Evolutionary conservation across 2,113 vertebrate genomes (phyloP).

Genomic region (Gracilinanus agilis): DNA sequence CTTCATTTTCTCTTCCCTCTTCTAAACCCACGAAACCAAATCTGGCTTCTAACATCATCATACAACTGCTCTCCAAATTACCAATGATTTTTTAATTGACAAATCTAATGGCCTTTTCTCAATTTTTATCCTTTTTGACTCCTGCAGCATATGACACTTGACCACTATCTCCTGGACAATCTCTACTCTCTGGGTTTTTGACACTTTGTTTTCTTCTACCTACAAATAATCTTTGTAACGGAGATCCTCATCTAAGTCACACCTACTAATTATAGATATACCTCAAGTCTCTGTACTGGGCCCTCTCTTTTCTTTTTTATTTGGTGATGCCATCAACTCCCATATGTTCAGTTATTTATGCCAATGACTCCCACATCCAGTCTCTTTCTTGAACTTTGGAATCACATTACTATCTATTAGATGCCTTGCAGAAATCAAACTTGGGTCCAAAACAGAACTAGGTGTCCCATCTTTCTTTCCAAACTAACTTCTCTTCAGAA

Average conservation of each 20-base stretch:
- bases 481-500: background rate
- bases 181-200: no score
- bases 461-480: no score
- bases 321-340: background rate
- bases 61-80: no score
- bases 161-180: no score
- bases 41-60: no score
- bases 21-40: no score
- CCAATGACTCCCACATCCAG: background rate
- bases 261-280: background rate
- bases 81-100: no score
- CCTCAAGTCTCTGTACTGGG: background rate
- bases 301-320: background rate
- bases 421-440: background rate
- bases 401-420: background rate
- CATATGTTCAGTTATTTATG: background rate
- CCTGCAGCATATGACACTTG: no score
- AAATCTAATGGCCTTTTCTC: no score
- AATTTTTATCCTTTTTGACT: no score
- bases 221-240: background rate
- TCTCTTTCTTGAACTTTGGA: no score
- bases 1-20: no score
- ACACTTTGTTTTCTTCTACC: background rate
- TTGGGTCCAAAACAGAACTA: background rate
- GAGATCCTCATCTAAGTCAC: background rate